Base-by-base conservation (phyloP, 2,797 vertebrate species). In the Trematomus bernacchii region DNA sequence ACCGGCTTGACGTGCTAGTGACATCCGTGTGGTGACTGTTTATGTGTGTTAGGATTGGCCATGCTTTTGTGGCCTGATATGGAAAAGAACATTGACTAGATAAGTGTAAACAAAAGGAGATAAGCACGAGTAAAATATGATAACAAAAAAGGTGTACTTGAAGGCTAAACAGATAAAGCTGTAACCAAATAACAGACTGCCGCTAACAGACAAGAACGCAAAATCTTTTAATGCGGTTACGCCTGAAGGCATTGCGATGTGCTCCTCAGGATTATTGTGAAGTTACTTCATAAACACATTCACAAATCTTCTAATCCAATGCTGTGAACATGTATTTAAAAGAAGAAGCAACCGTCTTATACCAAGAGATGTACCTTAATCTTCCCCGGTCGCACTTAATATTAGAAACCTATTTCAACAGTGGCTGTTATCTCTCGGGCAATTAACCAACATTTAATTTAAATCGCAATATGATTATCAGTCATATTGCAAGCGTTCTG, bases 31-130 rank as follows among this genome's bases (percentile, higher is more conserved):
- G 44, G 10, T 5, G 60, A 44, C 55, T n/a, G 44, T 74, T 66
- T 48, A n/a, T 53, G 18, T 13, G 68, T 57, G 30, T 44, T 15
- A 6, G 15, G 72, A 77, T 80, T 82, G 84, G 71, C 30, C 47
- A 15, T 67, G 9, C 33, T 75, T 23, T 4, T 51, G 65, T 83
- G 72, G 79, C 54, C 60, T 83, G 84, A 87, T 73, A 51, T 3
- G 15, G n/a, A 5, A 51, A 61, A 59, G 61, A 68, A 53, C 59
- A n/a, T 21, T 12, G 37, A 71, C 37, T 14, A 46, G 54, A 73
- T 79, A 58, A 55, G 54, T 21, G 14, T 33, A 30, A 66, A 37
- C 6, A 19, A 27, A 1, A 43, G 14, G 6, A 50, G 65, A 61
- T 79, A 70, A 68, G 42, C 14, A 8, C 3, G 6, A 65, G 0